Base-by-base conservation (phyloP, 2,797 vertebrate species). In the Centroberyx gerrardi region DNA sequence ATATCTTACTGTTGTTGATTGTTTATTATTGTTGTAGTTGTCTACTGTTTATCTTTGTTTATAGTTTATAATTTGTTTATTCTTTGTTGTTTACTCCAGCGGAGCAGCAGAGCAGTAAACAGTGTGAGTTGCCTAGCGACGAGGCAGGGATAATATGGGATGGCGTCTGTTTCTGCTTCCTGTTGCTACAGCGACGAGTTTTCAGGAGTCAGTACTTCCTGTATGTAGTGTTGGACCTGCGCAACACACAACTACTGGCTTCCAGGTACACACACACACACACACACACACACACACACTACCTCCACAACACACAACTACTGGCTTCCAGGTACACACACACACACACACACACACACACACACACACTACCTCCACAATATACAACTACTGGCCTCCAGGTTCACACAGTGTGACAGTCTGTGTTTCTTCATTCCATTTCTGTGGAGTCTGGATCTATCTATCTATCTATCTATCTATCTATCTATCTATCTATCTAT, bases 91-190 rank as follows among this genome's bases (percentile, higher is more conserved):
- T 56, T 28, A 54, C 44, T 52, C 4, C 80, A 94, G 93, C 93
- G 12, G 91, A 94, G 75, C 92, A 92, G 69, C 90, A 91, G 54
- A 82, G 86, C 75, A 90, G 93, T 58, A 66, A 82, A 46, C 92
- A 94, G 4, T 98, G 97, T 68, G 97, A 96, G 82, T 85, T 99
- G 67, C 98, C 98, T 1, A 98, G 96, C 36, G 97, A 97, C 59
- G 97, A 99, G 89, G 98, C 97, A 0, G 97, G 98, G 14, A 97
- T 99, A 85, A 97, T 99, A 87, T 99, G 98, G 98, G 97, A 99
- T 78, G 97, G 97, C 42, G 98, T 99, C 79, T 99, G 97, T 84
- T 99, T 99, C 86, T 96, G 96, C 49, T 99, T 97, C 88, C 93
- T 99, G 18, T 85, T 99, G 81, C 93, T 99, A 51, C 98, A 99